Conservation (phyloP, 2,113 vertebrate species). For the Sinosuthora webbiana region DNA sequence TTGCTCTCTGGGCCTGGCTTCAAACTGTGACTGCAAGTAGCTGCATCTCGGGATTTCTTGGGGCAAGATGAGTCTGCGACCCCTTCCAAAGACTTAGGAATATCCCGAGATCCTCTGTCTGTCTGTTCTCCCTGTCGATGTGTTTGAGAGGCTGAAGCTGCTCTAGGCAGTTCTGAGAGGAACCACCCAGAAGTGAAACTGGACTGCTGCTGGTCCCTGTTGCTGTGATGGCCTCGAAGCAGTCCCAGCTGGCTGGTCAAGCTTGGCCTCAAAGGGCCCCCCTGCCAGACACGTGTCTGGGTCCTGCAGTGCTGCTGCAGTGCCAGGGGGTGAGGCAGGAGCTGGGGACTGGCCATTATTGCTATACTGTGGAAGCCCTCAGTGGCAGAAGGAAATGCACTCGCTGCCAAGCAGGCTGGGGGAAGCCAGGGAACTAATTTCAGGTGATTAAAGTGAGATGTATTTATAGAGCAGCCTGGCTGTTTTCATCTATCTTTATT, state of each 20-base stretch:
- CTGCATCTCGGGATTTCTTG: neutral
- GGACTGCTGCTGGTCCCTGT: neutral
- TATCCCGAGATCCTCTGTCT: neutral
- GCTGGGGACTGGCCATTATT: rapidly evolving
- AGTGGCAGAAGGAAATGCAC: neutral
- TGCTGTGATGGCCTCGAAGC: neutral
- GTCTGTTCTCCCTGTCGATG: conserved; percentile 10
- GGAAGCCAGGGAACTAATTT: neutral
- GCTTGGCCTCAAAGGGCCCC: neutral
- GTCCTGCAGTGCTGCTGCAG: neutral
- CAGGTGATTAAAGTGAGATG: conserved; percentile 47
- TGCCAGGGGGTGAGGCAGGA: neutral
- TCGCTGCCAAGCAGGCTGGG: neutral
- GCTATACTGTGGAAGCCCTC: neutral
- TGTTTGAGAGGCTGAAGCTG: neutral
- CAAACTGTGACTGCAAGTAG: neutral
- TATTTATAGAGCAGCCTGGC: conserved; percentile 44
- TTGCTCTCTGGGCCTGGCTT: neutral
- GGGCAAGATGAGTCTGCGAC: neutral
- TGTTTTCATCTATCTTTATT: neutral
- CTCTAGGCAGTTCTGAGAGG: neutral
- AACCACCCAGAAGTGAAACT: neutral
- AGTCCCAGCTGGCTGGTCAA: neutral
- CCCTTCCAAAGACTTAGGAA: conserved; percentile 3
- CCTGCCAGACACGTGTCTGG: rapidly evolving